A percentile compares a stretch with the other conserved stretches of the same genome.
These are phyloP conservation scores for Elephas maximus DNA, from an alignment of 2,113 vertebrate species.

Conservation along the genomic window DNA sequence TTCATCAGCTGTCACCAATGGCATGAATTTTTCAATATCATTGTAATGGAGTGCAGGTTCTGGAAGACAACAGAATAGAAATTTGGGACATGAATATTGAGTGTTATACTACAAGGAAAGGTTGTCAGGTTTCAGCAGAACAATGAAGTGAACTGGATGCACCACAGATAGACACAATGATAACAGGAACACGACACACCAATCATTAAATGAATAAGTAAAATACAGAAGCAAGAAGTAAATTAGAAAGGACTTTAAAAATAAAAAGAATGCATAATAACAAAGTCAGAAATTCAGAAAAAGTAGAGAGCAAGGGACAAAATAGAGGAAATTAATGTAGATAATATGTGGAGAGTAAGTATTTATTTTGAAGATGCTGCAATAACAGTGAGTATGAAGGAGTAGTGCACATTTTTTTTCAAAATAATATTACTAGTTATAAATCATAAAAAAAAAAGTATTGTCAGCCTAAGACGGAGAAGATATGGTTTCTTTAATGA, in stretches of 20 bases:
- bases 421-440: constrained; percentile 49
- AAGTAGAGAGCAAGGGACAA: constrained; percentile 3
- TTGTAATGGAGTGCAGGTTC: not conserved
- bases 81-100: constrained; percentile 17
- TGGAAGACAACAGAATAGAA: constrained; percentile 51
- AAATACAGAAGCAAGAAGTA: not conserved
- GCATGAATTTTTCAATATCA: constrained; percentile 53
- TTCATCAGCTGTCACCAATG: constrained; percentile 51
- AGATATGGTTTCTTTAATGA: not conserved
- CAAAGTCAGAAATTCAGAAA: not conserved
- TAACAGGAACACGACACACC: not conserved
- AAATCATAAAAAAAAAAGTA: not conserved
- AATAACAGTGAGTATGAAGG: not conserved
- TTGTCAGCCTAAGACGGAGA: not conserved
- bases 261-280: not conserved
- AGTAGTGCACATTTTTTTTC: not conserved
- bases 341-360: not conserved
- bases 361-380: constrained; percentile 54
- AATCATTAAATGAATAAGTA: not conserved
- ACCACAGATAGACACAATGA: constrained; percentile 31
- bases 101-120: not conserved
- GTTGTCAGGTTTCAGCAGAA: not conserved
- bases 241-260: not conserved
- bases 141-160: not conserved
- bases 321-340: not conserved